Base-by-base conservation (phyloP, 2,797 vertebrate genomes). In the Alcedo quadribrachys region DNA sequence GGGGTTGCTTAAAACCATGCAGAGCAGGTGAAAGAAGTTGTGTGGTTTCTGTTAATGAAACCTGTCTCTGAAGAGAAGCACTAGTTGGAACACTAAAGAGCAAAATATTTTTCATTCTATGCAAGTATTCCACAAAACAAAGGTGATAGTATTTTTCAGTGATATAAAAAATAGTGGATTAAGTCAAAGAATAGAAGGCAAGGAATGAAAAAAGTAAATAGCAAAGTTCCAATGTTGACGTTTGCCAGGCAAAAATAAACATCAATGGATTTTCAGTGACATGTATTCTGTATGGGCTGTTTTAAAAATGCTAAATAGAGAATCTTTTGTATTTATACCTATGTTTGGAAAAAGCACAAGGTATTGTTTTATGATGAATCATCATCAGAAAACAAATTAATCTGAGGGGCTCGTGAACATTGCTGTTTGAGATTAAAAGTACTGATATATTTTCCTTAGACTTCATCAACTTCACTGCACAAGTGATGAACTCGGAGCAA, bases 181-280 rank as follows among this genome's bases (percentile, higher is more conserved):
- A 65, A 58, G 58, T 65, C 70, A 87, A 89, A 51, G 21, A 60
- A 50, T 6, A 55, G 30, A 86, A 79, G 70, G 86, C 75, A 81
- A 81, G 65, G 33, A 74, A 87, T 30, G 16, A 69, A 86, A 78
- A 62, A 33, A 71, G n/a, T 40, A 75, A 86, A 77, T 35, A 66
- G 37, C 6, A 15, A 55, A 79, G 79, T 55, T 85, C 35, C 33
- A 70, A 3, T 37, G 48, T 7, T 80, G 87, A 70, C 53, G 24
- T 92, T 94, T 75, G 78, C 48, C 57, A 90, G 69, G 63, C 35
- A 55, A 60, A 69, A 81, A 86, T 69, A 92, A 87, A 22, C 25
- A 92, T 82, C 65, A 67, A 30, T 48, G 18, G 25, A 53, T 33
- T 81, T 94, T 79, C 63, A 69, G 32, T n/a, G 28, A 58, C 51